These are phyloP conservation scores for Marcusenius ussheri DNA, from an alignment of 2,113 vertebrate genomes.

Conservation along the genomic window DNA sequence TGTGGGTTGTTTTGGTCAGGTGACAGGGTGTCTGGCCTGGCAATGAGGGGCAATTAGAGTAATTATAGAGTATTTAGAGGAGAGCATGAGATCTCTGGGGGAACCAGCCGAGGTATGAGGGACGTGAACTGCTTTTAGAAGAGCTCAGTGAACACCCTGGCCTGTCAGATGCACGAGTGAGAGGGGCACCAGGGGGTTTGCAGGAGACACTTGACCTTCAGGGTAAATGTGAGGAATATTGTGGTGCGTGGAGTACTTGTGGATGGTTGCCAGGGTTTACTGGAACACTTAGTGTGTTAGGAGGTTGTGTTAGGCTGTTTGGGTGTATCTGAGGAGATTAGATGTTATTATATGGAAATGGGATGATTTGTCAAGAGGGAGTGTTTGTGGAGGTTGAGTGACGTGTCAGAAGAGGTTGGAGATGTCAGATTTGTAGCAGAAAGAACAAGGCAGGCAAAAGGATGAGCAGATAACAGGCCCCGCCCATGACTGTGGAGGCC, in stretches of 20 bases:
- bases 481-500: slow-evolving; percentile 34
- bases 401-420: background rate
- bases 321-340: background rate
- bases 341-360: background rate
- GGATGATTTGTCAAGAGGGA: background rate
- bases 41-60: background rate
- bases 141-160: background rate
- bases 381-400: background rate
- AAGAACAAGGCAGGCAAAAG: slow-evolving; percentile 42
- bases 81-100: background rate
- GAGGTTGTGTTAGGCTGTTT: background rate
- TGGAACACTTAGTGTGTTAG: background rate
- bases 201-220: background rate
- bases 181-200: background rate
- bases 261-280: background rate
- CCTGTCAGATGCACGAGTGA: background rate
- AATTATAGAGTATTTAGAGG: background rate
- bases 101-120: background rate
- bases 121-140: background rate
- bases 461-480: slow-evolving; percentile 39
- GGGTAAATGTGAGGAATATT: background rate
- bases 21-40: background rate
- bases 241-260: background rate
- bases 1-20: background rate
- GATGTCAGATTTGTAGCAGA: slow-evolving; percentile 39